Evolutionary conservation across 2,888 invertebrate genomes (phyloP), one percentile per base, ranked within the genome.

Genomic region (Phorcus lineatus): DNA sequence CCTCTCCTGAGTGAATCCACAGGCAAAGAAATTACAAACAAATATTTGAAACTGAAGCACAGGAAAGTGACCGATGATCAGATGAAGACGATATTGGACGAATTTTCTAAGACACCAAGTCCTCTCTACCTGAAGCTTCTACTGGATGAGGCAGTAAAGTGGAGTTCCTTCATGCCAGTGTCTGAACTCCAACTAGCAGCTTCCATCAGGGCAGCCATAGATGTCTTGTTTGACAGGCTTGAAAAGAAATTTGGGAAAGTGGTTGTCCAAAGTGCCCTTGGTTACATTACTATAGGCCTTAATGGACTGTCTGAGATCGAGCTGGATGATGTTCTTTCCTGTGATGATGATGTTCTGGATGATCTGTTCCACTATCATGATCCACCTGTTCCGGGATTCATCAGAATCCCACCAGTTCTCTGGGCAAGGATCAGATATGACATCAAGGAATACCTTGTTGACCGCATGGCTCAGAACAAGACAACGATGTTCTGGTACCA

Each of bases 251-350:
- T 89, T 87, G 91, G 91, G 0, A 54, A 80, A 19, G 79, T 79
- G 6, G 82, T 91, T 2, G 86, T 90, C 0, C 84, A 87, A 53
- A 85, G 83, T 79, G 90, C 91, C 19, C 85, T 92, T 1, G 91
- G 91, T 9, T 89, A 88, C 79, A 85, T 92, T 52, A 91, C 91
- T 2, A 80, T 91, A 66, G 91, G 91, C n/a, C 81, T 88, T 53
- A 86, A 89, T 66, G 92, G 92, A 0, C 83, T 92, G 54, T 88
- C 90, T 54, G 91, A 91, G 55, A 86, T 90, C 80, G 92, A 92
- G 81, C 86, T 92, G 24, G 92, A 92, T 74, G 92, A 92, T 87
- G 91, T 87, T 7, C 83, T 92, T 54, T 92, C 92, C 0, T 91
- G 91, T 86, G 88, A 91, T 80, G 89, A 91, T 82, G 85, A 85